A percentile compares a stretch with the other conserved stretches of the same genome.
These are phyloP conservation scores for Teleogryllus occipitalis DNA, from an alignment of 1,140 invertebrate species.

Conservation along the genomic window DNA sequence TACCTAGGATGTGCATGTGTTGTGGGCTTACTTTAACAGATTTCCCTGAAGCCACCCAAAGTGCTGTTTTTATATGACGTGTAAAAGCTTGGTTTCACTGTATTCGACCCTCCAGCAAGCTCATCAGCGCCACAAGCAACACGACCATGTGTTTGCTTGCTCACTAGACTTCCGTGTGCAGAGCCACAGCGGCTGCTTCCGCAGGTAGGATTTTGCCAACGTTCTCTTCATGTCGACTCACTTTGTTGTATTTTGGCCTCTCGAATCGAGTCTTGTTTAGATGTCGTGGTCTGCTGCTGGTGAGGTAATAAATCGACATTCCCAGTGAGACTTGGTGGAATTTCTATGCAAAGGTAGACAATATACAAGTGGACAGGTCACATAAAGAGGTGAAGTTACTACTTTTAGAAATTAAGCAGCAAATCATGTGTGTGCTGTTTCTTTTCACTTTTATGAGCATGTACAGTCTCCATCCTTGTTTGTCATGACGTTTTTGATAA, in stretches of 20 bases:
- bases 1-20: not conserved
- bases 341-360: too few relatives aligned
- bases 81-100: constrained; percentile 4
- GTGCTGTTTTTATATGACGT: not conserved
- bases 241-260: not conserved
- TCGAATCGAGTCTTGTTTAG: not conserved
- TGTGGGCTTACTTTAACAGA: not conserved
- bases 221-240: not conserved
- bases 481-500: too few relatives aligned
- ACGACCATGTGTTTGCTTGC: not conserved
- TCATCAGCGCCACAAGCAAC: not conserved
- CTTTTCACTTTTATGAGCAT: too few relatives aligned
- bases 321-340: not conserved
- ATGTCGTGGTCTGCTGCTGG: not conserved
- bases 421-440: too few relatives aligned
- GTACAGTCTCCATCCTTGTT: too few relatives aligned
- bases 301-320: not conserved
- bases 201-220: not conserved
- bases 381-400: too few relatives aligned
- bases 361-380: too few relatives aligned
- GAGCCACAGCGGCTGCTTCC: not conserved
- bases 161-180: not conserved
- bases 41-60: not conserved
- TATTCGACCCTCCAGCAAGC: not conserved
- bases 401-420: too few relatives aligned